phyloP scores from a whole-genome alignment of 1,140 invertebrate species.

The Lepidotrigona ventralis region DNA sequence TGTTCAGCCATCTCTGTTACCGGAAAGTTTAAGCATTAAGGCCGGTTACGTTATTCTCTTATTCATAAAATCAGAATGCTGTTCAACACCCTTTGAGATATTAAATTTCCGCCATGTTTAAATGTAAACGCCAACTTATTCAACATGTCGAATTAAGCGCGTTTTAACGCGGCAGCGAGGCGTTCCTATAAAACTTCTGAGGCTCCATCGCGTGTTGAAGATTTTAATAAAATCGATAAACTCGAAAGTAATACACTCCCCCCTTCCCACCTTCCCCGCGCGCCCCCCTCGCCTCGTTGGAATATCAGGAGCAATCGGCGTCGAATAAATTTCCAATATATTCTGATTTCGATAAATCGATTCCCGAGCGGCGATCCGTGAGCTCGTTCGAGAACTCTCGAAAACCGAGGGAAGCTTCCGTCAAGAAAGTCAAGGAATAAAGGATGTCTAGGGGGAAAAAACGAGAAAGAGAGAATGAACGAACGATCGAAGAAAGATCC shows the following conservation, averaged over 20 bases:
- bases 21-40: background rate
- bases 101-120: background rate
- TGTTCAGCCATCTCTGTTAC: background rate
- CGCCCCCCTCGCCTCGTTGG: too few species aligned
- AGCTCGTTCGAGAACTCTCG: background rate
- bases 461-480: background rate
- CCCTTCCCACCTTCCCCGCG: too few species aligned
- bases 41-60: background rate
- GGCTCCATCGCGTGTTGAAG: too few species aligned
- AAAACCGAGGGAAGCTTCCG: background rate
- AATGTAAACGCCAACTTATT: background rate
- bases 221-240: background rate
- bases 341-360: slow-evolving; percentile 1
- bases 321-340: background rate
- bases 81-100: background rate
- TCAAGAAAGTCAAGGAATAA: background rate
- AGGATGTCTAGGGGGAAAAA: background rate
- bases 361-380: background rate
- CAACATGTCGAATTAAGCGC: background rate
- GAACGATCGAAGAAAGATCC: too few species aligned
- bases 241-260: background rate
- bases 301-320: background rate
- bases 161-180: background rate
- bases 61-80: background rate
- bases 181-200: background rate